Evolutionary conservation across 2,797 vertebrate species (phyloP), one percentile per base, ranked within the genome.

Genomic region (Neoniphon sammara): DNA sequence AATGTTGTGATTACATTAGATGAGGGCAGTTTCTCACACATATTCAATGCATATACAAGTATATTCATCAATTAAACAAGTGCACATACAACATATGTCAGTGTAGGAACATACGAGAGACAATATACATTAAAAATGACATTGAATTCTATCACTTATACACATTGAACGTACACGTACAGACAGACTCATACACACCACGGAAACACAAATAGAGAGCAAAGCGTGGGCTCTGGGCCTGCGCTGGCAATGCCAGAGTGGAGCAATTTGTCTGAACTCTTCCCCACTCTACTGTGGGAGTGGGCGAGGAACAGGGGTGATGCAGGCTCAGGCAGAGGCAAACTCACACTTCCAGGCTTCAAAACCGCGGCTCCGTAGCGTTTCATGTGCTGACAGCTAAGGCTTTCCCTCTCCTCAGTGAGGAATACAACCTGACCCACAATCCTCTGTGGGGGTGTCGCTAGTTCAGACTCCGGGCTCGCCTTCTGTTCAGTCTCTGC

Each of bases 401-500:
- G 83, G 84, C 77, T 81, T 87, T 84, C 80, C 82, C 74, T 85
- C 69, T 75, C 60, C 80, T 66, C 67, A 47, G 55, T 58, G 73
- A 77, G 68, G 82, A 85, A 81, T 42, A 71, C 84, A 73, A 80
- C 65, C 75, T 86, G 86, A 88, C 86, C 86, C 83, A 84, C 67
- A 86, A 90, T 87, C 66, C 83, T 62, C 56, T 85, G 86, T 56
- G 81, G 85, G 86, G 81, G 85, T 82, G 81, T 75, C 7, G 63
- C 65, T 25, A 75, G 82, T 70, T 7, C 78, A 78, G 83, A 85
- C 86, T 84, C 79, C 14, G 5, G 82, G 67, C 82, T 84, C 36
- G 59, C 87, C 87, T 84, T 82, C 80, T 89, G 77, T 75, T 89
- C 85, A n/a, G 72, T 59, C 82, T 87, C 83, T 81, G 86, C 83